phyloP scores from a whole-genome alignment of 2,888 invertebrate species.

The Drosophila mettleri region DNA sequence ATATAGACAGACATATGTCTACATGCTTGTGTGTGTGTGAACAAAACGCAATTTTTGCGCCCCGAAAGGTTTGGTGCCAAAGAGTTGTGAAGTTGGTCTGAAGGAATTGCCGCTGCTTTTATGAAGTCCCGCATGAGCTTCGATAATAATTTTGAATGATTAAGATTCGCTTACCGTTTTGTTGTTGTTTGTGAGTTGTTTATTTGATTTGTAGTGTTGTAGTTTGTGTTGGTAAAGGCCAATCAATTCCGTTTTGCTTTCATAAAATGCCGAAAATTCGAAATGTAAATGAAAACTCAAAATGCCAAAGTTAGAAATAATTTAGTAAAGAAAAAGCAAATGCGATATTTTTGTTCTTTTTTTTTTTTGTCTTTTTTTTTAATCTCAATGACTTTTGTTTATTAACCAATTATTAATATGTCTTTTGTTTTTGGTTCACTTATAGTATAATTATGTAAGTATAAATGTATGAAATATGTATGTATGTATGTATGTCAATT shows the following conservation, averaged over 20 bases:
- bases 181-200: constrained; percentile 40
- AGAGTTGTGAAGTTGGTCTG: constrained; percentile 29
- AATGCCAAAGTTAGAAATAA: constrained; percentile 51
- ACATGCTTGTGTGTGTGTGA: constrained; percentile 30
- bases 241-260: constrained; percentile 64
- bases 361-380: constrained; percentile 42
- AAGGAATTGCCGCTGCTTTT: constrained; percentile 28
- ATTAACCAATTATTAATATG: constrained; percentile 76
- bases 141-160: constrained; percentile 16
- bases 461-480: constrained; percentile 78
- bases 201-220: constrained; percentile 40
- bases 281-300: constrained; percentile 9
- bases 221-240: constrained; percentile 42
- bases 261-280: constrained; percentile 57
- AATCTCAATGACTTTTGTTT: constrained; percentile 70
- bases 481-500: constrained; percentile 47
- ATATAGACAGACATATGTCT: constrained; percentile 3
- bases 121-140: constrained; percentile 5
- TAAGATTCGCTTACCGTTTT: constrained; percentile 59
- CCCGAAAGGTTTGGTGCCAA: constrained; percentile 47
- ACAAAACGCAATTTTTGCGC: constrained; percentile 46
- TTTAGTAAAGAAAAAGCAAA: constrained; percentile 75
- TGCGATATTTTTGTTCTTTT: constrained; percentile 49
- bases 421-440: constrained; percentile 61
- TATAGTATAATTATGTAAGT: constrained; percentile 77